Conservation (phyloP, 1,140 invertebrate species). For the Dinoponera quadriceps region DNA sequence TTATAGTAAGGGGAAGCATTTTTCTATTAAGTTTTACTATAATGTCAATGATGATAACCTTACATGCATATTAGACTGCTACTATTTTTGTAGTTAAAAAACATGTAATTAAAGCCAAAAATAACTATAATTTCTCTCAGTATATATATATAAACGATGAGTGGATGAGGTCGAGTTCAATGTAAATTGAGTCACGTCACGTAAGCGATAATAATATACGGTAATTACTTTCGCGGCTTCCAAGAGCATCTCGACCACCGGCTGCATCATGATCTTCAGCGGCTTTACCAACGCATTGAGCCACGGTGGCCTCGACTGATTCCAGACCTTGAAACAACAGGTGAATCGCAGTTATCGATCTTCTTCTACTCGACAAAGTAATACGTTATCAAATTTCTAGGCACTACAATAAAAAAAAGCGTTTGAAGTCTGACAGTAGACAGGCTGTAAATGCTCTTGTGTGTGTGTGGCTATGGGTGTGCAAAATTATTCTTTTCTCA, state of each 20-base stretch:
- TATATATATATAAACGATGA: no score
- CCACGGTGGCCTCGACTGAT: constrained; percentile 91
- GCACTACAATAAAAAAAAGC: not conserved
- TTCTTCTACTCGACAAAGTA: not conserved
- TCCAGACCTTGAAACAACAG: constrained; percentile 88
- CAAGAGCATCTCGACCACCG: constrained; percentile 88
- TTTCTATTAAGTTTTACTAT: no score
- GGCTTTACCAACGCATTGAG: constrained; percentile 89
- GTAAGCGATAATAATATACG: not conserved
- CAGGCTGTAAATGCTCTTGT: not conserved
- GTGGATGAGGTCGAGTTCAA: no score
- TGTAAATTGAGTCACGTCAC: not conserved
- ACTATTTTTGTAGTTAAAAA: no score
- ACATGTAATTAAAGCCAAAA: no score
- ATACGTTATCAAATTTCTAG: not conserved
- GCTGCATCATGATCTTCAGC: constrained; percentile 87
- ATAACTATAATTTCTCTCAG: no score
- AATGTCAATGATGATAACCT: no score
- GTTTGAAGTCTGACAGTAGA: not conserved
- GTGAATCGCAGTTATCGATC: constrained; percentile 11
- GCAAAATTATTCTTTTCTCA: no score
- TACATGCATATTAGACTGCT: no score
- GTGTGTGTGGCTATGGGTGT: no score
- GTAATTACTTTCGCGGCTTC: constrained; percentile 85
- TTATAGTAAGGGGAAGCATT: no score